A percentile compares a stretch with the other conserved stretches of the same genome.
phyloP scores from a whole-genome alignment of 2,797 vertebrate genomes.

The Mastacembelus armatus region DNA sequence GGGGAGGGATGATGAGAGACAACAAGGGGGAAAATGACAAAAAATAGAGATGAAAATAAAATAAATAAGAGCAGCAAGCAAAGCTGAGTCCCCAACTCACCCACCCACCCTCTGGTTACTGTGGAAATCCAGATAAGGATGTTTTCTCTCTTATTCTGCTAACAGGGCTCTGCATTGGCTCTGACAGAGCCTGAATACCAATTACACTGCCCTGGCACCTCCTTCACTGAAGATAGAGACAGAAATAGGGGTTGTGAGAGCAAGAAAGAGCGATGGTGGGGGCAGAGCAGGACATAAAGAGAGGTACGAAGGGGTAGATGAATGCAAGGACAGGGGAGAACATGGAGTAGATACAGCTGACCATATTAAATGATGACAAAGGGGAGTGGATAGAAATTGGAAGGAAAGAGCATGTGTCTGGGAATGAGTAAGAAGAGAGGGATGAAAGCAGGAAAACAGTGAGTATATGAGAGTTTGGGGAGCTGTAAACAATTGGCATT shows the following conservation, averaged over 20 bases:
- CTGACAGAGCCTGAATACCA: constrained; percentile 77
- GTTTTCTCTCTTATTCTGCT: constrained; percentile 75
- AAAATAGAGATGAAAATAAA: constrained; percentile 34
- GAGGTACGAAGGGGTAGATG: constrained; percentile 9
- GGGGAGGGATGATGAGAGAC: constrained; percentile 35
- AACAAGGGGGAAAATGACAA: constrained; percentile 40
- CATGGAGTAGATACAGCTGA: constrained; percentile 24
- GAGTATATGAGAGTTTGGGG: constrained; percentile 13
- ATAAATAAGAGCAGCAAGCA: constrained; percentile 50
- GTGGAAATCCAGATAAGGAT: constrained; percentile 81
- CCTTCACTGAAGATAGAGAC: constrained; percentile 55
- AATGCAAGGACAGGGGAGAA: constrained; percentile 38
- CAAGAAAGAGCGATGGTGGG: constrained; percentile 24
- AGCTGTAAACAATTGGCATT: constrained; percentile 32
- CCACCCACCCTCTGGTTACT: constrained; percentile 58
- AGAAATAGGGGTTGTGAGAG: constrained; percentile 62
- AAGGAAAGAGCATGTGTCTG: constrained; percentile 7
- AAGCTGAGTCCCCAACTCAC: constrained; percentile 35
- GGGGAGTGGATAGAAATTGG: not conserved
- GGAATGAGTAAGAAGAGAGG: not conserved
- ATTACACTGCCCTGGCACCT: constrained; percentile 69
- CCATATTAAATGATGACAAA: constrained; percentile 22
- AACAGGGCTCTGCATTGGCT: constrained; percentile 74
- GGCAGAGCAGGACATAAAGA: constrained; percentile 7
- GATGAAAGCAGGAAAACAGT: constrained; percentile 7